Base-by-base conservation (phyloP, 2,113 vertebrate species). In the Paracyprichromis sp. region DNA sequence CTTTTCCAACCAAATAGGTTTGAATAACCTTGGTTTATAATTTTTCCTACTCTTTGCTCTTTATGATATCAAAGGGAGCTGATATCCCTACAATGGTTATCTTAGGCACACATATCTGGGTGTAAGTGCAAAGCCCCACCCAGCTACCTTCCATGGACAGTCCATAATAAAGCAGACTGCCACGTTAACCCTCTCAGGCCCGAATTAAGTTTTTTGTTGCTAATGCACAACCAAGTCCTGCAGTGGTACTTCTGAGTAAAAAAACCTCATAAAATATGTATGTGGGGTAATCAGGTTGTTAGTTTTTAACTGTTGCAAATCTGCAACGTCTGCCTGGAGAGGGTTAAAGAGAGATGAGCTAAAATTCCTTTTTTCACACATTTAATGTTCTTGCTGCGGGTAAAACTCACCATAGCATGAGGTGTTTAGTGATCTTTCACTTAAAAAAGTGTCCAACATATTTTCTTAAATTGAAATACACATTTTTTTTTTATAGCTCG, bases 371-470 rank as follows among this genome's bases (percentile, higher is more conserved):
- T 9, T 73, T 45, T 17, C 38, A 45, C 8, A 26, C 69, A 73
- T 50, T 76, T 0, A 29, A 17, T 76, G 13, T 45, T 43, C 21
- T 16, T 73, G 36, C 2, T 0, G 14, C 0, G 1, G 43, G 16
- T 76, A 29, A 76, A 76, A 50, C 71, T 76, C 43, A 50, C 4
- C 9, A 76, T 7, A 76, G n/a, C 40, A 47, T 11, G 14, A 45
- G 5, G 13, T 73, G 1, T 45, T 73, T 0, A 0, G 24, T 76
- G 43, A 47, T 8, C 71, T 76, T 17, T 26, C 24, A 14, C 21
- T 76, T 47, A 76, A 76, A 29, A 73, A 26, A 29, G 24, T 50
- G 71, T 19, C 24, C 43, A 47, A 1, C 71, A 47, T 45, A 73
- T 73, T 45, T 40, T 40, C 19, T 21, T 13, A 69, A 69, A 69